Evolutionary conservation across 2,888 invertebrate species (phyloP), one percentile per base, ranked within the genome.

Genomic region (Drosophila bunnanda): DNA sequence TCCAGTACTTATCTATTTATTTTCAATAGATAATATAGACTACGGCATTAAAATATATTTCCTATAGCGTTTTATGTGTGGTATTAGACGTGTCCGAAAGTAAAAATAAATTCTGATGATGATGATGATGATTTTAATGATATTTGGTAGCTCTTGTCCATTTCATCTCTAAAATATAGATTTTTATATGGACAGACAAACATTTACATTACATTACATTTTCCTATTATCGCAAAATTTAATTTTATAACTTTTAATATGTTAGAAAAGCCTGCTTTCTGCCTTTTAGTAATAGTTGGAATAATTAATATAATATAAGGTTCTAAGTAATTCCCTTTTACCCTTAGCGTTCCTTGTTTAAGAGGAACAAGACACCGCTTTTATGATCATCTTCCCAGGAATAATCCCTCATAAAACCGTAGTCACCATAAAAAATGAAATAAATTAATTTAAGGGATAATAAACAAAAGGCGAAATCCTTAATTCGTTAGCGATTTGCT

Each of bases 401-500:
- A 20, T 1, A 15, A 20, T 13, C 20, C 15, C 32, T 17, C 20
- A 34, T 50, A 34, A 50, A 50, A 50, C 20, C 15, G 50, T 20
- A 34, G 32, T 22, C 20, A 5, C 32, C 50, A 34, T 50, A 50
- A 50, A 50, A 34, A 50, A 50, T 50, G 32, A 50, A 50, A 2
- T 13, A 20, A 13, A 50, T 48, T 48, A 48, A 48, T 32, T 50
- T 20, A 15, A 20, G 32, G 6, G 20, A 52, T 32, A 50, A 34
- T 22, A 52, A 57, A 25, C 4, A 0, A 17, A 44, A 15, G 5
- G 9, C 15, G 4, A 22, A 62, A 15, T n/a, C 22, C 32, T 6
- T 36, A 12, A 38, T 59, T 20, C 13, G 32, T n/a, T 22, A 17
- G 39, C 67, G 56, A 48, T 69, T 71, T 54, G 53, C 25, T 7